Evolutionary conservation across 2,113 vertebrate genomes (phyloP).

Genomic region (Cercocebus atys): DNA sequence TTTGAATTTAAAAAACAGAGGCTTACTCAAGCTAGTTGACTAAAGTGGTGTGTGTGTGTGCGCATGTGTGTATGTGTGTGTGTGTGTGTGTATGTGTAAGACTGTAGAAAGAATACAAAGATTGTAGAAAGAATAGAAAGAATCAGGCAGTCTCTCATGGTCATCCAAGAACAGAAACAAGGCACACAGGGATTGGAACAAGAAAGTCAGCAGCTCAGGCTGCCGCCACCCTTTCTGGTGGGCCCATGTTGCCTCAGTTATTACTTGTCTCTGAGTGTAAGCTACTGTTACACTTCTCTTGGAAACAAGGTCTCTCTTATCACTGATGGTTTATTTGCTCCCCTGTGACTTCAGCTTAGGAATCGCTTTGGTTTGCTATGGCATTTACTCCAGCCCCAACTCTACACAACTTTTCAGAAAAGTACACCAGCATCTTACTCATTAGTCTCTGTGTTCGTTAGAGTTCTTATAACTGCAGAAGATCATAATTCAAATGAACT

Average conservation of each 20-base stretch:
- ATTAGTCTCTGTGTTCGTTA: background rate
- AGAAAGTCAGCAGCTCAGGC: background rate
- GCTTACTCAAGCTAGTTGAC: background rate
- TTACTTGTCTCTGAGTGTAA: background rate
- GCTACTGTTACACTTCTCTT: background rate
- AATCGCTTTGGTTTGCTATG: background rate
- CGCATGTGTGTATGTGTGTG: too few relatives aligned
- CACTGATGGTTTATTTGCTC: background rate
- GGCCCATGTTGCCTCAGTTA: background rate
- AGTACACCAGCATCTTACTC: background rate
- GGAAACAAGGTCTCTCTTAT: background rate
- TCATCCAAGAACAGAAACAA: background rate
- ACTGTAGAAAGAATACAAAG: background rate
- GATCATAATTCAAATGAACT: background rate
- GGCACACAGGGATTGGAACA: background rate
- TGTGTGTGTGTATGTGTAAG: background rate
- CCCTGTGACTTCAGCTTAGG: background rate
- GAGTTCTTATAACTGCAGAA: background rate
- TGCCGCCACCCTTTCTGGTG: background rate
- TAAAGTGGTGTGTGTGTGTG: background rate
- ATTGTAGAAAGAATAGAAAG: background rate
- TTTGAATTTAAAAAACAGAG: slow-evolving; percentile 33
- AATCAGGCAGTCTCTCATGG: background rate
- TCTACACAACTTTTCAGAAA: background rate
- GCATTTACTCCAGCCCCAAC: background rate